A percentile compares a stretch with the other conserved stretches of the same genome.
These are phyloP conservation scores for Schizaphis graminum DNA, from an alignment of 2,888 invertebrate species.

Conservation along the genomic window DNA sequence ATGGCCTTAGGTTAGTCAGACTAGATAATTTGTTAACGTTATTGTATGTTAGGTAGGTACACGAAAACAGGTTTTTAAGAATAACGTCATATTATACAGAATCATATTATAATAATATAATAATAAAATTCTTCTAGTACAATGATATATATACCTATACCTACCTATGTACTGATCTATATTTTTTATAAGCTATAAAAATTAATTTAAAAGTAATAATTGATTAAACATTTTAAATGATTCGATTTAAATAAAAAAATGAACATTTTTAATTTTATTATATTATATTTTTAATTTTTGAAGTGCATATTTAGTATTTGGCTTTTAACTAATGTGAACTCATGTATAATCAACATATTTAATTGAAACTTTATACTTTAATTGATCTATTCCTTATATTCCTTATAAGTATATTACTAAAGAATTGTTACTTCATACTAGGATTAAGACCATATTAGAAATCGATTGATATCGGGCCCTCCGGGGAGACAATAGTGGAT, in stretches of 20 bases:
- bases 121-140: not conserved
- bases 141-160: not conserved
- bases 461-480: conserved; percentile 46
- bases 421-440: conserved; percentile 7
- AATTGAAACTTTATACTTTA: not conserved
- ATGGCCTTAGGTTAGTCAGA: not conserved
- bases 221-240: not conserved
- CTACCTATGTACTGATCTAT: not conserved
- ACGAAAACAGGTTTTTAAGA: conserved; percentile 39
- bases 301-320: not conserved
- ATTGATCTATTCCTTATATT: not conserved
- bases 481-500: conserved; percentile 29
- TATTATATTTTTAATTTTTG: not conserved
- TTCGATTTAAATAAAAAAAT: not conserved
- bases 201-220: not conserved
- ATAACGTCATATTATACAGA: not conserved
- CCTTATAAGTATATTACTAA: not conserved
- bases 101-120: not conserved
- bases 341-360: not conserved
- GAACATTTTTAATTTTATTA: too few species aligned
- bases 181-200: not conserved
- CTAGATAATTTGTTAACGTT: conserved; percentile 44
- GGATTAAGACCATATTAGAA: conserved; percentile 38
- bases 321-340: not conserved
- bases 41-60: not conserved